Evolutionary conservation across 2,888 invertebrate species (phyloP), one percentile per base, ranked within the genome.

Genomic region (Drosophila affinis): DNA sequence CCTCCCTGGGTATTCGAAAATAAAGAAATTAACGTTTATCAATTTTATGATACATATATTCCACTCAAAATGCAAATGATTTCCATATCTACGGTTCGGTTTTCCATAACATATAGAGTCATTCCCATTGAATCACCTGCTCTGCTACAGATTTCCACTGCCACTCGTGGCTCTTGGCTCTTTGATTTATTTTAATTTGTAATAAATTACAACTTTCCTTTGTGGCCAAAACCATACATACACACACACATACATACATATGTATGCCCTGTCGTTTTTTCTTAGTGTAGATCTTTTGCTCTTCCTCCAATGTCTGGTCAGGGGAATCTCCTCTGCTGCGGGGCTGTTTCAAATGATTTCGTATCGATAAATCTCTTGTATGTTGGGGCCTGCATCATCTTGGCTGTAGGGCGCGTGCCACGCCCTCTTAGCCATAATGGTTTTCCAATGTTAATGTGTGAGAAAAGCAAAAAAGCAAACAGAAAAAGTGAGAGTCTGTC

Each of bases 171-270:
- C 14, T 39, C 14, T 62, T 57, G 59, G 46, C 65, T 69, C 64
- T 76, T 83, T 85, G 89, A 88, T 85, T 88, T 88, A 87, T 85
- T 87, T 85, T 88, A 88, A 85, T 88, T 85, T 84, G 85, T 88
- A 88, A 88, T 87, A 85, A 87, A 85, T 87, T 79, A 84, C 76
- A 76, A 79, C 87, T 87, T 88, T 75, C 76, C 56, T 65, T 71
- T 87, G 84, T 69, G 87, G 76, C 69, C 65, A 45, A n/a, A 75
- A 70, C 72, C 83, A 75, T 85, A 81, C 81, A 84, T 84, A 81
- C 7, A n/a, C 2, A 29, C 29, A 29, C 1, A 7, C 27, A 27
- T 21, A 21, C 3, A 3, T 2, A 21, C 21, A 3, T 21, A 21
- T 3, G 21, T 21, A 21, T 21, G 21, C 21, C 3, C 21, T 24